phyloP scores from a whole-genome alignment of 2,113 vertebrate genomes.

The Tricholaema leucomelas region DNA sequence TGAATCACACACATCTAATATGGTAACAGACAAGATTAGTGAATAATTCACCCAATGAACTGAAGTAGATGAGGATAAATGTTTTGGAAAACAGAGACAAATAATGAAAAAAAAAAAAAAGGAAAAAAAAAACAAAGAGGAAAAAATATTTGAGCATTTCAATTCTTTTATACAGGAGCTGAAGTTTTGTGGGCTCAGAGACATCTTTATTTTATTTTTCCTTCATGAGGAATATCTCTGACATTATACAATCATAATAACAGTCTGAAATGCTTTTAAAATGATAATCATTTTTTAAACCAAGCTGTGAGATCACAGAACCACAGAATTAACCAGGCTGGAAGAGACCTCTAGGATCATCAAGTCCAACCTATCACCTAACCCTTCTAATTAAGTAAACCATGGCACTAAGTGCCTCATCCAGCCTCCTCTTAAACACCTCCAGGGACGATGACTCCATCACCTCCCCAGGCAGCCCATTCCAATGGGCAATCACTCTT shows the following conservation, averaged over 20 bases:
- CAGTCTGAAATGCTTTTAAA: constrained; percentile 4
- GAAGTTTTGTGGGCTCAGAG: background rate
- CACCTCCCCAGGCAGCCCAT: too few species aligned
- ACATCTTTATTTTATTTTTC: background rate
- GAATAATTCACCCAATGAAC: background rate
- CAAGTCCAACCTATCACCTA: too few species aligned
- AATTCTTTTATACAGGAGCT: background rate
- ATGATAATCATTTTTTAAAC: background rate
- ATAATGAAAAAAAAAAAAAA: background rate
- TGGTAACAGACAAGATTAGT: background rate
- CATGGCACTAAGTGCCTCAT: too few species aligned
- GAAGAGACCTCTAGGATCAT: too few species aligned
- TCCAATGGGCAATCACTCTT: too few species aligned
- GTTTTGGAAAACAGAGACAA: background rate
- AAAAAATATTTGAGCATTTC: background rate
- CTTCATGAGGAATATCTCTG: background rate
- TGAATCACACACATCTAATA: background rate
- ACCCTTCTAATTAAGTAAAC: too few species aligned
- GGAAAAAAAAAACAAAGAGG: background rate
- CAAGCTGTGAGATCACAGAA: background rate
- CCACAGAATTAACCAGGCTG: too few species aligned
- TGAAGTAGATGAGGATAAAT: background rate
- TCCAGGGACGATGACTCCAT: too few species aligned
- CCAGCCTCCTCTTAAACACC: too few species aligned
- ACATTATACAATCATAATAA: background rate